Evolutionary conservation across 2,888 invertebrate species (phyloP).

Genomic region (Himalopsyche anomala): DNA sequence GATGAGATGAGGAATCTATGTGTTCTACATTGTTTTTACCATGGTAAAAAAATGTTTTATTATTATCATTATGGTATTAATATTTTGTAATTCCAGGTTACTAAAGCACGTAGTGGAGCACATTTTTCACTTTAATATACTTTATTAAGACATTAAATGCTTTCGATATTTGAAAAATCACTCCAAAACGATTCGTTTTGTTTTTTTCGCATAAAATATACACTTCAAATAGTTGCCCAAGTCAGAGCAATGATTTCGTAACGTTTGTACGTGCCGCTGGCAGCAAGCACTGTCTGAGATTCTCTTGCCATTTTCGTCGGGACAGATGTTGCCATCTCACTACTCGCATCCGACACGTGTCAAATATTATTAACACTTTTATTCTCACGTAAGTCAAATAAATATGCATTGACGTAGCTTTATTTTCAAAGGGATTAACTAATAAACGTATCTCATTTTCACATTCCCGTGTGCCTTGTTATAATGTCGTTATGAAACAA

Average conservation of each 20-base stretch:
- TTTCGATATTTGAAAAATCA: constrained; percentile 1
- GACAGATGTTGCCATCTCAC: constrained; percentile 7
- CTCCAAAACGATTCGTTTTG: background rate
- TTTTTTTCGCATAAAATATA: background rate
- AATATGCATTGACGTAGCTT: constrained; percentile 13
- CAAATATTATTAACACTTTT: constrained; percentile 34
- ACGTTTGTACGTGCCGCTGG: background rate
- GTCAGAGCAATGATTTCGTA: constrained; percentile 34
- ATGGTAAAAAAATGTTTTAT: no score
- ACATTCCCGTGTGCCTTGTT: background rate
- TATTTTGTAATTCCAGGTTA: no score
- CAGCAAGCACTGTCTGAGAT: constrained; percentile 11
- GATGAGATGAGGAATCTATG: no score
- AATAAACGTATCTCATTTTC: constrained; percentile 15
- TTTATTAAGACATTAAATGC: background rate
- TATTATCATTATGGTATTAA: no score
- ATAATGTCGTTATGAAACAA: background rate
- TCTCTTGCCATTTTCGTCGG: background rate
- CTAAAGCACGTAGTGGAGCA: no score
- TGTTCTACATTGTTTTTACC: no score
- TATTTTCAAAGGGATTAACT: constrained; percentile 30
- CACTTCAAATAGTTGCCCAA: background rate
- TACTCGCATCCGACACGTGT: constrained; percentile 20
- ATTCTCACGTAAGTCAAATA: constrained; percentile 13
- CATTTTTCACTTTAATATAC: background rate